Conservation (phyloP, 2,888 invertebrate species). For the Pediacus dermestoides region DNA sequence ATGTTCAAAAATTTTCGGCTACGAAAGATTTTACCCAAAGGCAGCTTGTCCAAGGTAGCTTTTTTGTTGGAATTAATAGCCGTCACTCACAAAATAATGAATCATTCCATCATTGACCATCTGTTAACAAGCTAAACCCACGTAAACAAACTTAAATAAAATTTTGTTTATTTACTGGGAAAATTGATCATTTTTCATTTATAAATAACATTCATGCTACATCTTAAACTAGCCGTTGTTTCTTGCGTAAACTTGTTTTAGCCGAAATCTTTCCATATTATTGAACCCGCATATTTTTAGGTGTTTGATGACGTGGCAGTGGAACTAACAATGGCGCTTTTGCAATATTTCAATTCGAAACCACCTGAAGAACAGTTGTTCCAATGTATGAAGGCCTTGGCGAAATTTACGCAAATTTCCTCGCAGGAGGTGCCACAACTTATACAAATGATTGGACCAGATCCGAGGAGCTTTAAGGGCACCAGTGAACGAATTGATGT, state of each 20-base stretch:
- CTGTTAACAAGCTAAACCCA: no score
- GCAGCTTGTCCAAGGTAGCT: conserved; percentile 62
- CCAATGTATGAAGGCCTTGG: conserved; percentile 74
- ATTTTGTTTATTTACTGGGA: no score
- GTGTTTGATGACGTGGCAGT: conserved; percentile 93
- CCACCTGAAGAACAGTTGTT: conserved; percentile 81
- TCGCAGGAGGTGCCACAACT: conserved; percentile 81
- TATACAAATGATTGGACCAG: conserved; percentile 87
- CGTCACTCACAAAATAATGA: not conserved
- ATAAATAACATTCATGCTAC: no score
- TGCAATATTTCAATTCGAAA: conserved; percentile 81
- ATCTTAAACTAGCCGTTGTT: not conserved
- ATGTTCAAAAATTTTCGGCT: conserved; percentile 62
- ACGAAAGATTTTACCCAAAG: conserved; percentile 61
- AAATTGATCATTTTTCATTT: no score
- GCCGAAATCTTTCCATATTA: conserved; percentile 2
- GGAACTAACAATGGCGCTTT: conserved; percentile 84
- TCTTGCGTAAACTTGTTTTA: not conserved
- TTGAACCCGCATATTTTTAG: conserved; percentile 51
- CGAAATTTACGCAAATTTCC: conserved; percentile 70
- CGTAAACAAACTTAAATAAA: no score
- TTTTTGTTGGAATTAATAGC: conserved; percentile 19
- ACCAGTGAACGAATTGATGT: conserved; percentile 77
- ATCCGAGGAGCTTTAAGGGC: conserved; percentile 78
- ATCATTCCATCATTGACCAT: no score